Percentiles rank a stretch among this genome's conserved stretches.
phyloP scores from a whole-genome alignment of 1,140 invertebrate genomes.

The Idris sp. region DNA sequence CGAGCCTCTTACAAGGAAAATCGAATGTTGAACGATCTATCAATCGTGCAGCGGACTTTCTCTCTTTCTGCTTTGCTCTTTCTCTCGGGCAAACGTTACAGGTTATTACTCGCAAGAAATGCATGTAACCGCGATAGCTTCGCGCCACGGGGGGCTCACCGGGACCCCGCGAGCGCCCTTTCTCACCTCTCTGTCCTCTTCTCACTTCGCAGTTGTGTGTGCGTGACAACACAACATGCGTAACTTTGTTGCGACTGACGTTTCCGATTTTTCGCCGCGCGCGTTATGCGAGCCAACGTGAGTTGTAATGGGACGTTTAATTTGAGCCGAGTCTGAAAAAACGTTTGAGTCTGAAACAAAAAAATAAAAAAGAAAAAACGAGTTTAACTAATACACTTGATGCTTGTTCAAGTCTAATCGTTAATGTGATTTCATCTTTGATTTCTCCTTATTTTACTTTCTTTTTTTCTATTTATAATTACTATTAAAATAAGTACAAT shows the following conservation, averaged over 20 bases:
- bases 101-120: slow-evolving; percentile 74
- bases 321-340: no score
- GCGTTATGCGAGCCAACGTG: not conserved
- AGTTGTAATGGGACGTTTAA: slow-evolving; percentile 1
- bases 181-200: slow-evolving; percentile 55
- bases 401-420: no score
- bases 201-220: not conserved
- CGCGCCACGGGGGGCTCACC: slow-evolving; percentile 67
- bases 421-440: no score
- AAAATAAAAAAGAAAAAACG: not conserved
- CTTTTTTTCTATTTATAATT: no score
- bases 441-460: no score
- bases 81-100: slow-evolving; percentile 71
- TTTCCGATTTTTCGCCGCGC: slow-evolving; percentile 27
- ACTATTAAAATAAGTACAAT: no score
- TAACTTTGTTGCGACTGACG: slow-evolving; percentile 40
- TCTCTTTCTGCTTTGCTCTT: slow-evolving; percentile 58
- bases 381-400: no score
- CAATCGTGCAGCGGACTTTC: slow-evolving; percentile 69
- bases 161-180: slow-evolving; percentile 67
- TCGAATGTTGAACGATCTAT: slow-evolving; percentile 72
- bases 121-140: slow-evolving; percentile 70
- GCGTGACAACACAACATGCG: slow-evolving; percentile 30
- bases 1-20: slow-evolving; percentile 70
- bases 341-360: no score